Evolutionary conservation across 2,797 vertebrate genomes (phyloP).

Genomic region (Phyllotis vaccarum): DNA sequence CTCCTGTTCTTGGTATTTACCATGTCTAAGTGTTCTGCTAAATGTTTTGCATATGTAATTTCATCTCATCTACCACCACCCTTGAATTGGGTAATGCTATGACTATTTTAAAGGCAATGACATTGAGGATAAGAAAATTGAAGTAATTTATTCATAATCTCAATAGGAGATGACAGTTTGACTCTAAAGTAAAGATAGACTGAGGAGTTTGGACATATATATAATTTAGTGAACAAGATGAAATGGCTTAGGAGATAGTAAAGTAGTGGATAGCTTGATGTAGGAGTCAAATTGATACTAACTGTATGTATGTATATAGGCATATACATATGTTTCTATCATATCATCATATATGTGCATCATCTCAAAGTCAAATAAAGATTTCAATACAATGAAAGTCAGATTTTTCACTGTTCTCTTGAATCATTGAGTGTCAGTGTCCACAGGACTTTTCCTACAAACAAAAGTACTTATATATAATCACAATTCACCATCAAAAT

Average conservation of each 20-base stretch:
- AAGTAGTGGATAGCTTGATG: not conserved
- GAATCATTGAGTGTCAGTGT: not conserved
- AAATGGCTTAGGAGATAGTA: not conserved
- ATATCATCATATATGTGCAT: not conserved
- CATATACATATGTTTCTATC: not conserved
- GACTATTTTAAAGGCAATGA: not conserved
- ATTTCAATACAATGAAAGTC: not conserved
- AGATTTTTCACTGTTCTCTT: not conserved
- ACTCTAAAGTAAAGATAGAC: not conserved
- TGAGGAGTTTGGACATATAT: not conserved
- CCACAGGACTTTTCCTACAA: not conserved
- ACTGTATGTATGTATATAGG: not conserved
- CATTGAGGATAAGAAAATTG: not conserved
- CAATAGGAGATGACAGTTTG: not conserved
- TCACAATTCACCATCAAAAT: not conserved
- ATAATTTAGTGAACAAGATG: not conserved
- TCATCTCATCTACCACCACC: not conserved
- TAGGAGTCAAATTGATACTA: too few relatives aligned
- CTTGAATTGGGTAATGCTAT: not conserved
- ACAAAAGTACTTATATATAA: not conserved
- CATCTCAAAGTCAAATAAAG: conserved; percentile 29
- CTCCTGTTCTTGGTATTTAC: not conserved
- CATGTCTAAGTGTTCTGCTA: not conserved
- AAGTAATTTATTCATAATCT: conserved; percentile 22
- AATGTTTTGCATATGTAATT: not conserved